phyloP scores from a whole-genome alignment of 2,113 vertebrate species.

The Alectura lathami region DNA sequence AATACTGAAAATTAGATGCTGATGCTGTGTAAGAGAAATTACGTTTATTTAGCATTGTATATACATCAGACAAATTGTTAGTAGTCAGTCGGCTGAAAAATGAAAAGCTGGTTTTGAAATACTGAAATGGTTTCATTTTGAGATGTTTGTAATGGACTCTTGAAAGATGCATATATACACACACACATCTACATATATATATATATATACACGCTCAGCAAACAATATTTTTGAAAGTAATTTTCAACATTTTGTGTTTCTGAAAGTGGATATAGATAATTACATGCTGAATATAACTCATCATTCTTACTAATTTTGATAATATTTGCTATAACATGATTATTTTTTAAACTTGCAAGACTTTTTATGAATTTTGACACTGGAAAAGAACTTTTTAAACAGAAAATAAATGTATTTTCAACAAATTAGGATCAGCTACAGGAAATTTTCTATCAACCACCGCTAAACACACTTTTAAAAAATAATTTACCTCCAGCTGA shows the following conservation, averaged over 20 bases:
- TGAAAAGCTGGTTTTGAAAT: background rate
- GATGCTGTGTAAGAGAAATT: background rate
- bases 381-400: background rate
- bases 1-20: background rate
- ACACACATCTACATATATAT: fast-evolving
- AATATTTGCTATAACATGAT: background rate
- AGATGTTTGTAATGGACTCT: background rate
- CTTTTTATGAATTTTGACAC: background rate
- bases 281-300: background rate
- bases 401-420: background rate
- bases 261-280: background rate
- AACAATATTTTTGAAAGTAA: background rate
- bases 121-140: background rate
- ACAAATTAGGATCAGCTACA: background rate
- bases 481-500: background rate
- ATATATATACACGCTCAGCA: background rate
- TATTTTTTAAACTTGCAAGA: background rate
- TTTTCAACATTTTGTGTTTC: background rate
- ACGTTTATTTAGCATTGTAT: background rate
- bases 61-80: background rate
- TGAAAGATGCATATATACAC: background rate
- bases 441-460: background rate
- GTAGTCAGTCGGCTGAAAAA: background rate
- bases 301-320: background rate
- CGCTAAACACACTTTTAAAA: background rate